Evolutionary conservation across 2,797 vertebrate genomes (phyloP), one percentile per base, ranked within the genome.

Genomic region (Euphonia xanthogaster): DNA sequence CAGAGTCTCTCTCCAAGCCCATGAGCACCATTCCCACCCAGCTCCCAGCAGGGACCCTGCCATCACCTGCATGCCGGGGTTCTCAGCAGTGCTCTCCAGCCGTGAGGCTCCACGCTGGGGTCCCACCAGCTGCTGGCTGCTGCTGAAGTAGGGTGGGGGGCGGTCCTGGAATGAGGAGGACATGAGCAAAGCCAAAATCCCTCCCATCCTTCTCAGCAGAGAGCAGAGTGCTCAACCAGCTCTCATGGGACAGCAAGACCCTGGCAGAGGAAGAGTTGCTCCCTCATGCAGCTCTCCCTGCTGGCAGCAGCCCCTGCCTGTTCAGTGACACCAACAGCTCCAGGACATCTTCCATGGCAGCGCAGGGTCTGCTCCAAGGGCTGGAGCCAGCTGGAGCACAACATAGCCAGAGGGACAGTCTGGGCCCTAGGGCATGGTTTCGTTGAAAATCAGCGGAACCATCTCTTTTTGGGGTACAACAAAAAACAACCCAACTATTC

Each of bases 41-140:
- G 63, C 27, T 78, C 74, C 61, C 14, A 3, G 12, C 23, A 12
- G 19, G 35, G 31, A 9, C 33, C 62, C 30, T 44, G 45, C 63
- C 22, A 2, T 88, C 79, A 98, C 98, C 97, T 98, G 97, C 65
- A 90, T 6, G 16, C 80, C 83, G 0, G 71, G 71, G 20, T 96
- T 95, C 65, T 96, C 96, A 0, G 94, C 96, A 62, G 91, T 79
- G 1, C 74, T 85, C 54, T 96, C 92, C 75, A 89, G 91, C 30
- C 74, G 93, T 9, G 97, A 97, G 16, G 96, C 97, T 42, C 98
- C 84, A 7, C 74, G 86, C 31, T 98, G 88, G 22, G 97, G 82
- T 40, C 97, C 97, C 86, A 98, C 98, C 94, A 99, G 97, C 6
- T 97, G 98, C 97, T 99, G 98, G 86, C 97, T 98, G 97, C 98